phyloP scores from a whole-genome alignment of 2,113 vertebrate species.

The Phrynocephalus versicolor region DNA sequence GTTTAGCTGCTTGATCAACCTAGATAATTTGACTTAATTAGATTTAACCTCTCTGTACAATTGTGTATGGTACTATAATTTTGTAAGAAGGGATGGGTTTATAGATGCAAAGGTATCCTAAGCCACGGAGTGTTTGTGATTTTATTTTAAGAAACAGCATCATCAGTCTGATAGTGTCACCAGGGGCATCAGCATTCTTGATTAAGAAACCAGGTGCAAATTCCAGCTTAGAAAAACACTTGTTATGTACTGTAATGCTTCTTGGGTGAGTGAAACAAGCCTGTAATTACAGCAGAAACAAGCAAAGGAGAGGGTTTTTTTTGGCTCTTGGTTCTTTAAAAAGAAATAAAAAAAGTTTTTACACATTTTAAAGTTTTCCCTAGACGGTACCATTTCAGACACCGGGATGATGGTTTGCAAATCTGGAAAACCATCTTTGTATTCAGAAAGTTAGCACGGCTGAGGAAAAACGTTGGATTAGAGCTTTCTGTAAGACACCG shows the following conservation, averaged over 20 bases:
- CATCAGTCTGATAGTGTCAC: slow-evolving; percentile 44
- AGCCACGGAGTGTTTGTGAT: slow-evolving; percentile 28
- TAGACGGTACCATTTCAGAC: neutral
- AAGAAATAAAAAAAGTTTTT: neutral
- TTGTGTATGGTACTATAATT: neutral
- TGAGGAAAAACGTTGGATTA: neutral
- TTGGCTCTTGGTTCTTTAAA: neutral
- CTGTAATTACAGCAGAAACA: neutral
- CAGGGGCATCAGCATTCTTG: slow-evolving; percentile 51
- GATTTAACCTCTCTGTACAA: neutral
- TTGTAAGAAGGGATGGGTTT: slow-evolving; percentile 36
- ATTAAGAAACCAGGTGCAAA: slow-evolving; percentile 57
- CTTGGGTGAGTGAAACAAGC: slow-evolving; percentile 29
- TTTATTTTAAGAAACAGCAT: slow-evolving; percentile 50
- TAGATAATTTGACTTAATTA: too few relatives aligned
- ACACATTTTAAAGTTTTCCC: neutral
- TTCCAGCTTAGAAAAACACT: slow-evolving; percentile 23
- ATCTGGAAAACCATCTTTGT: neutral
- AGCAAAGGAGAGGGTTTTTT: slow-evolving; percentile 10
- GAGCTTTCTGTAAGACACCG: too few relatives aligned
- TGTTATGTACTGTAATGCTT: neutral
- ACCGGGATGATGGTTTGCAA: neutral
- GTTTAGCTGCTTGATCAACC: too few relatives aligned
- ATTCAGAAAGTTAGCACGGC: neutral
- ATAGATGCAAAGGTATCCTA: slow-evolving; percentile 19